Evolutionary conservation across 1,140 invertebrate genomes (phyloP).

Genomic region (Zaprionus taronus): DNA sequence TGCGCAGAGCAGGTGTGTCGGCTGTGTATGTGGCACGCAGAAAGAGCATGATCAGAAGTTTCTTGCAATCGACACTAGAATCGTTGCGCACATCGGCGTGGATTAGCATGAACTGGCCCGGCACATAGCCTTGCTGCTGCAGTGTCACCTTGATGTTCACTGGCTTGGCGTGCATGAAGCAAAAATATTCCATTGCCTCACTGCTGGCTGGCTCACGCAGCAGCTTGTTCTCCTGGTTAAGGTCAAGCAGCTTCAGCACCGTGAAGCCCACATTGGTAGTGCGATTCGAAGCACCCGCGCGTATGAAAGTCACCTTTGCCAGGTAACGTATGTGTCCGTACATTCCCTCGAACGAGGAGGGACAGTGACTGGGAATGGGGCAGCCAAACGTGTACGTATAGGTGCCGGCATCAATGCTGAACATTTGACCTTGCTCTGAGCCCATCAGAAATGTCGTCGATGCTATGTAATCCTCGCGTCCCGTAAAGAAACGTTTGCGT

Average conservation of each 20-base stretch:
- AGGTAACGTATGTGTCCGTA: slow-evolving; percentile 81
- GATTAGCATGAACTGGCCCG: slow-evolving; percentile 76
- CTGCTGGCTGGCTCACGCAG: slow-evolving; percentile 62
- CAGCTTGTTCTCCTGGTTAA: slow-evolving; percentile 71
- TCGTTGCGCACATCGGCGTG: slow-evolving; percentile 73
- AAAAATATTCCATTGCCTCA: slow-evolving; percentile 73
- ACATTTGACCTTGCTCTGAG: slow-evolving; percentile 64
- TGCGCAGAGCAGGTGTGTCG: slow-evolving; percentile 85
- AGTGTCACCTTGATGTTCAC: slow-evolving; percentile 68
- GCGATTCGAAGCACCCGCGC: slow-evolving; percentile 69
- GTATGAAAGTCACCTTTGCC: slow-evolving; percentile 74
- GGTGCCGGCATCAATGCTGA: slow-evolving; percentile 86
- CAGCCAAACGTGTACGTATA: slow-evolving; percentile 87
- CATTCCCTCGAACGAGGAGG: slow-evolving; percentile 79
- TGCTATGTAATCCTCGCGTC: slow-evolving; percentile 78
- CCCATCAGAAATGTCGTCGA: slow-evolving; percentile 77
- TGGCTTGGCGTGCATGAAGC: slow-evolving; percentile 63
- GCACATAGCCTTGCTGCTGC: slow-evolving; percentile 79
- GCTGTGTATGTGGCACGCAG: slow-evolving; percentile 83
- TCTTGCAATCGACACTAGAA: slow-evolving; percentile 85
- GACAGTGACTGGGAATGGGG: slow-evolving; percentile 86
- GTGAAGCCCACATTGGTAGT: slow-evolving; percentile 81
- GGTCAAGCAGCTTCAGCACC: slow-evolving; percentile 72
- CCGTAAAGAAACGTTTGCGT: slow-evolving; percentile 51
- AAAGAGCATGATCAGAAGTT: slow-evolving; percentile 84